phyloP scores from a whole-genome alignment of 2,888 invertebrate genomes.

The Drosophila vallismaia region DNA sequence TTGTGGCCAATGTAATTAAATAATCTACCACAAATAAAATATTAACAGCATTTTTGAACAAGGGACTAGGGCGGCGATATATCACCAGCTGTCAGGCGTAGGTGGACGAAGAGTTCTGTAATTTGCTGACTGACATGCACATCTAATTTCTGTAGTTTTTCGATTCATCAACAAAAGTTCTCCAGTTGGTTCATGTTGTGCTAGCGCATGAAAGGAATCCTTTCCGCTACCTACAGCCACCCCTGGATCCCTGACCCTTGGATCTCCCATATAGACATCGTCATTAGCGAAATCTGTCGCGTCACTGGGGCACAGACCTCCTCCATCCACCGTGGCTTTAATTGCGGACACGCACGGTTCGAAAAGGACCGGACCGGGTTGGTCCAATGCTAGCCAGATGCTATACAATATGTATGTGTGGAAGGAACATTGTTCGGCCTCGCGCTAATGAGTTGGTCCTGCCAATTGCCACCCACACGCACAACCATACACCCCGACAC shows the following conservation, averaged over 20 bases:
- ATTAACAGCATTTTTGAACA: slow-evolving; percentile 29
- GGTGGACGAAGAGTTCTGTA: slow-evolving; percentile 14
- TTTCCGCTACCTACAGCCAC: slow-evolving; percentile 5
- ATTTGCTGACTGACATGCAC: slow-evolving; percentile 41
- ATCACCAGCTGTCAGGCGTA: slow-evolving; percentile 32
- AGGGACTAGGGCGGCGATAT: slow-evolving; percentile 29
- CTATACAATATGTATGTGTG: slow-evolving; percentile 2
- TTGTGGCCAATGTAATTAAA: slow-evolving; percentile 26
- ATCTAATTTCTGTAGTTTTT: slow-evolving; percentile 42
- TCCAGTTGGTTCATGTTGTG: slow-evolving; percentile 17
- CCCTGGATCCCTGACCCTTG: slow-evolving; percentile 1
- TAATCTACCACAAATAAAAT: slow-evolving; percentile 34
- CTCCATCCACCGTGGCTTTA: slow-evolving; percentile 26
- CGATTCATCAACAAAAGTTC: slow-evolving; percentile 40
- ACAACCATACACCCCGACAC: not conserved
- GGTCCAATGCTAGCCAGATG: slow-evolving; percentile 25
- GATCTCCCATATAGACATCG: slow-evolving; percentile 3
- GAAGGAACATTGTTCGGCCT: slow-evolving; percentile 30
- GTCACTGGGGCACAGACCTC: slow-evolving; percentile 30
- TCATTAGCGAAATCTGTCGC: slow-evolving; percentile 53
- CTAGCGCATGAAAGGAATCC: slow-evolving; percentile 17
- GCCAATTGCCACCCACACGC: slow-evolving; percentile 27
- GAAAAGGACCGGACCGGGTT: slow-evolving; percentile 15
- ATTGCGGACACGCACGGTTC: slow-evolving; percentile 48
- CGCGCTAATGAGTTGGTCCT: slow-evolving; percentile 46